Percentiles rank a stretch among this genome's conserved stretches.
phyloP scores from a whole-genome alignment of 1,140 invertebrate genomes.

The Leptopilina clavipes region DNA sequence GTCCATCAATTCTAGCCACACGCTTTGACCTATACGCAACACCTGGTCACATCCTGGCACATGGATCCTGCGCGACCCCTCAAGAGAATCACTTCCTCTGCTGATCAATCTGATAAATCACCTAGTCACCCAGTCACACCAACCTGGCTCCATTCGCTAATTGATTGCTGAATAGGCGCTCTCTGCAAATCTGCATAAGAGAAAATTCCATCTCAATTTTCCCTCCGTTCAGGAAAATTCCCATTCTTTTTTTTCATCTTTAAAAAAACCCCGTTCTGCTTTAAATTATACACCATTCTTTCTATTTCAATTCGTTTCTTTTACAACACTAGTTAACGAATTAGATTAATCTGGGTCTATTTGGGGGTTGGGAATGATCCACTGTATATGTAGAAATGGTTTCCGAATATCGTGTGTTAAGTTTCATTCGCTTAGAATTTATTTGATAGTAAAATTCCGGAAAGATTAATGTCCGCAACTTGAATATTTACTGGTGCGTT shows the following conservation, averaged over 20 bases:
- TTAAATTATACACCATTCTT: no score
- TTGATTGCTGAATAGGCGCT: slow-evolving; percentile 25
- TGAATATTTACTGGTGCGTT: background rate
- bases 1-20: background rate
- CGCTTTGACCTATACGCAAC: slow-evolving; percentile 25
- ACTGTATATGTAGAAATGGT: no score
- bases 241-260: background rate
- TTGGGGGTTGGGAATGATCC: no score
- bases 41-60: slow-evolving; percentile 25
- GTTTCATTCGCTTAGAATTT: no score
- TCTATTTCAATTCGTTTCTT: no score
- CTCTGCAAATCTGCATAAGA: background rate
- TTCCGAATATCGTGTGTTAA: no score
- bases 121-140: slow-evolving; percentile 21
- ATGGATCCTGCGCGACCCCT: slow-evolving; percentile 4
- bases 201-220: background rate
- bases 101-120: slow-evolving; percentile 29
- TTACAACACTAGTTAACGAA: no score
- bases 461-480: no score
- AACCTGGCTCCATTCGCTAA: slow-evolving; percentile 27
- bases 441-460: no score
- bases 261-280: no score
- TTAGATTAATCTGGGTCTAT: no score
- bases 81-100: slow-evolving; percentile 22
- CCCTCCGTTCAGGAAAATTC: background rate